Conservation (phyloP, 2,888 invertebrate species). For the Tachina fera region DNA sequence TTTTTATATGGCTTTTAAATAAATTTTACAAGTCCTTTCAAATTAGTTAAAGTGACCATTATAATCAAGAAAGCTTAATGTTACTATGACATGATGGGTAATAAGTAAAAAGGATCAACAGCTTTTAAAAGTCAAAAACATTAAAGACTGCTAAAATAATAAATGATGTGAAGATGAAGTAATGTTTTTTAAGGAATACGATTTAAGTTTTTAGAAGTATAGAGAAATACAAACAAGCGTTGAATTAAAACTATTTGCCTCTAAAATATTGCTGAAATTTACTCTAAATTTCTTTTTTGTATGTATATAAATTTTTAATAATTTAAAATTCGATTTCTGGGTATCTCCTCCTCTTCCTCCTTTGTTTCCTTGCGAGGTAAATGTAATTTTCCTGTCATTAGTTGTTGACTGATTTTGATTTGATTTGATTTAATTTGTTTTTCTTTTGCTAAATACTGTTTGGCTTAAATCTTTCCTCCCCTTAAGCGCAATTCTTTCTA, state of each 20-base stretch:
- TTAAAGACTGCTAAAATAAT: conserved; percentile 46
- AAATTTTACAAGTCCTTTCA: conserved; percentile 57
- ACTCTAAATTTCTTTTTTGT: no score
- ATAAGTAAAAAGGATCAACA: conserved; percentile 67
- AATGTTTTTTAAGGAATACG: not conserved
- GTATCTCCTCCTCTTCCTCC: not conserved
- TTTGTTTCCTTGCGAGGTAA: conserved; percentile 59
- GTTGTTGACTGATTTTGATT: conserved; percentile 78
- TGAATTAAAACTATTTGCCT: not conserved
- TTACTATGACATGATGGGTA: conserved; percentile 63
- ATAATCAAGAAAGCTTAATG: conserved; percentile 62
- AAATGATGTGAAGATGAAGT: conserved; percentile 46
- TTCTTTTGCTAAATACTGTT: conserved; percentile 37
- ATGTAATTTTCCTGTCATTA: conserved; percentile 79
- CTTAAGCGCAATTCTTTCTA: conserved; percentile 31
- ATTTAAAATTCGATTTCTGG: not conserved
- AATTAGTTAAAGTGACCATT: conserved; percentile 70
- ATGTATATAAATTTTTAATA: not conserved
- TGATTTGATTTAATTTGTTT: conserved; percentile 76
- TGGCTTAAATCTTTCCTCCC: conserved; percentile 16
- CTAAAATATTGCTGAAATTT: not conserved
- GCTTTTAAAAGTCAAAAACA: conserved; percentile 57
- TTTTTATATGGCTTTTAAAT: conserved; percentile 68
- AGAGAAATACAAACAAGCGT: no score
- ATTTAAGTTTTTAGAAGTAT: not conserved